Evolutionary conservation across 2,113 vertebrate species (phyloP).

Genomic region (Eretmodus cyanostictus): DNA sequence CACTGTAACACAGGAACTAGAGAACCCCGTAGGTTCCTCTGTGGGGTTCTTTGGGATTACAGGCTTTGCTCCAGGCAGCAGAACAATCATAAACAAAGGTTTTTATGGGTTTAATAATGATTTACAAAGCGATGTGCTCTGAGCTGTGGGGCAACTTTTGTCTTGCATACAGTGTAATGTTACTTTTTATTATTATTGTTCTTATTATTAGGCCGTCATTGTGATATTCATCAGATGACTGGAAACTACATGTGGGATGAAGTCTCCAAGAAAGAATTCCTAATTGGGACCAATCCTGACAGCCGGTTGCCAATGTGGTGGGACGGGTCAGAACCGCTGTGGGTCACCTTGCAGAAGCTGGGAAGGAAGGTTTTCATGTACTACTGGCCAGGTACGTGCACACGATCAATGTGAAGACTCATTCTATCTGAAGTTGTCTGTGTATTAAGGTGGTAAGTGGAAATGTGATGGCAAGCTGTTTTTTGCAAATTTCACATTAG

Average conservation of each 20-base stretch:
- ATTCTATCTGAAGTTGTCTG: not conserved
- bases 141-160: not conserved
- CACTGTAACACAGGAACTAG: not conserved
- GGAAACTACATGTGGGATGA: constrained; percentile 97
- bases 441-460: fast-evolving
- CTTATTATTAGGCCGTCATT: constrained; percentile 77
- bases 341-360: constrained; percentile 87
- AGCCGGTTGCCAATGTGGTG: constrained; percentile 89
- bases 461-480: fast-evolving
- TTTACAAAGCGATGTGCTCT: not conserved
- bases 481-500: not conserved
- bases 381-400: constrained; percentile 86
- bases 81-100: not conserved
- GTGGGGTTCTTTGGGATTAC: not conserved
- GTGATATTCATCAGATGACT: constrained; percentile 87
- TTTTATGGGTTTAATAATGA: not conserved
- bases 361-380: constrained; percentile 87
- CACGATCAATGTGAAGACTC: not conserved
- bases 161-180: not conserved
- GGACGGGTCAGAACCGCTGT: constrained; percentile 91
- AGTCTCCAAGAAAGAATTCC: constrained; percentile 75
- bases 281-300: constrained; percentile 84
- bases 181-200: not conserved
- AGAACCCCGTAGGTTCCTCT: not conserved
- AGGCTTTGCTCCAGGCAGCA: not conserved